Conservation (phyloP, 2,113 vertebrate genomes). For the Phylloscopus whistleri region DNA sequence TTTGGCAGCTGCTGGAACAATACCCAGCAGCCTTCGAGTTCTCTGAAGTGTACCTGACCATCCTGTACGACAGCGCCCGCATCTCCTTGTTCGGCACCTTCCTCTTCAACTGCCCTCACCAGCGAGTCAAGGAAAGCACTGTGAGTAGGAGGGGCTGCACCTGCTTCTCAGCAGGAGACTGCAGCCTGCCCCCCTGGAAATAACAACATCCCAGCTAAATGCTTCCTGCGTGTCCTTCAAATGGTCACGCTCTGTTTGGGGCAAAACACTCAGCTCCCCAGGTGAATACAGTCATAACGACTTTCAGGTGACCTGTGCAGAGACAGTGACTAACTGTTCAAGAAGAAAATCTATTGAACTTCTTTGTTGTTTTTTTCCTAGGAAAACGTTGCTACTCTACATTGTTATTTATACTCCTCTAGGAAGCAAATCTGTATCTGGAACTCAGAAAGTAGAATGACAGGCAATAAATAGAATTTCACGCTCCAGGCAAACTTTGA, state of each 20-base stretch:
- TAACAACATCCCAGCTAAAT: not conserved
- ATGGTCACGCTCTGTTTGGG: not conserved
- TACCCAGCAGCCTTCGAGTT: conserved; percentile 95
- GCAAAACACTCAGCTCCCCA: not conserved
- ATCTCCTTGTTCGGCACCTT: conserved; percentile 94
- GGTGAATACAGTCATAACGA: not conserved
- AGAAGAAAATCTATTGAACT: not conserved
- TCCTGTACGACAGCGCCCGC: conserved; percentile 89
- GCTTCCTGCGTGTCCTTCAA: not conserved
- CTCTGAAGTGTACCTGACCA: conserved; percentile 88
- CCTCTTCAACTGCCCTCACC: conserved; percentile 91
- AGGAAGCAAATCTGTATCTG: not conserved
- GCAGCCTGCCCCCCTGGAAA: not conserved
- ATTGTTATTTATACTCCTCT: not conserved
- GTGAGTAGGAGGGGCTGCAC: conserved; percentile 64
- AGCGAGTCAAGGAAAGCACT: conserved; percentile 85
- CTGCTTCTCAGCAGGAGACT: not conserved
- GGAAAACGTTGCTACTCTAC: not conserved
- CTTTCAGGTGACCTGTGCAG: not conserved
- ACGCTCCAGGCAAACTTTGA: not conserved
- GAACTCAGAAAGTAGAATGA: not conserved
- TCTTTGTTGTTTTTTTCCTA: not conserved
- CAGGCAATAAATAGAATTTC: not conserved
- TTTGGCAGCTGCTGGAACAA: conserved; percentile 95
- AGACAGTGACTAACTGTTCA: not conserved